Conservation (phyloP, 2,888 invertebrate genomes). For the Coremacera marginata region DNA sequence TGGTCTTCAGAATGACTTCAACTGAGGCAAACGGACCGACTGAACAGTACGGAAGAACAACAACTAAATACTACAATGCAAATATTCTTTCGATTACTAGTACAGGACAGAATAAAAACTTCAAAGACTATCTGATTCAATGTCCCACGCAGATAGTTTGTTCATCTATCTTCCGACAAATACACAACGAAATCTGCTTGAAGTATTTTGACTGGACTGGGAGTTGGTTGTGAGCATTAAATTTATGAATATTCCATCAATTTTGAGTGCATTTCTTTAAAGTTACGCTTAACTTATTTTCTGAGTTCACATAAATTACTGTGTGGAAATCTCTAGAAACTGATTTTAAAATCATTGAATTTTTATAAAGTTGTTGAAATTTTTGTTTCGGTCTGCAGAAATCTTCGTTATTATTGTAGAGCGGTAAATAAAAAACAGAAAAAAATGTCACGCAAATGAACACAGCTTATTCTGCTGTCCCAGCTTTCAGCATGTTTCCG, state of each 20-base stretch:
- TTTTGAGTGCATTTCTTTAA: too few relatives aligned
- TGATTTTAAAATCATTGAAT: too few relatives aligned
- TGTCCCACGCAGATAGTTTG: slow-evolving; percentile 15
- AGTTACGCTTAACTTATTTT: background rate
- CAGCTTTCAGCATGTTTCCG: slow-evolving; percentile 1
- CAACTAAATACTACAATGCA: slow-evolving; percentile 15
- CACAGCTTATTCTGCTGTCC: slow-evolving; percentile 20
- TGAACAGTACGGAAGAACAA: slow-evolving; percentile 1
- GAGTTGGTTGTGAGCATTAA: too few relatives aligned
- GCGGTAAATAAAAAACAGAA: background rate
- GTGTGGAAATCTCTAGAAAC: too few relatives aligned
- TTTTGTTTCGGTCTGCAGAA: too few relatives aligned
- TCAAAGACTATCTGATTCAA: background rate
- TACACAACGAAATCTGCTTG: background rate
- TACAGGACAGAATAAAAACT: background rate
- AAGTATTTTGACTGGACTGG: too few relatives aligned
- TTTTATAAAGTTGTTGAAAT: too few relatives aligned
- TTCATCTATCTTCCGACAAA: background rate
- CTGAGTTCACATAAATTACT: background rate
- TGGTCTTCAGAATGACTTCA: slow-evolving; percentile 25
- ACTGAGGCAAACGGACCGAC: slow-evolving; percentile 6
- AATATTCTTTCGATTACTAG: background rate
- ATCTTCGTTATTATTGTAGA: background rate
- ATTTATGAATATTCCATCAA: too few relatives aligned
- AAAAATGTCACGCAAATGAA: background rate